These are phyloP conservation scores for Drosophila asahinai DNA, from an alignment of 1,140 invertebrate species.

Conservation along the genomic window DNA sequence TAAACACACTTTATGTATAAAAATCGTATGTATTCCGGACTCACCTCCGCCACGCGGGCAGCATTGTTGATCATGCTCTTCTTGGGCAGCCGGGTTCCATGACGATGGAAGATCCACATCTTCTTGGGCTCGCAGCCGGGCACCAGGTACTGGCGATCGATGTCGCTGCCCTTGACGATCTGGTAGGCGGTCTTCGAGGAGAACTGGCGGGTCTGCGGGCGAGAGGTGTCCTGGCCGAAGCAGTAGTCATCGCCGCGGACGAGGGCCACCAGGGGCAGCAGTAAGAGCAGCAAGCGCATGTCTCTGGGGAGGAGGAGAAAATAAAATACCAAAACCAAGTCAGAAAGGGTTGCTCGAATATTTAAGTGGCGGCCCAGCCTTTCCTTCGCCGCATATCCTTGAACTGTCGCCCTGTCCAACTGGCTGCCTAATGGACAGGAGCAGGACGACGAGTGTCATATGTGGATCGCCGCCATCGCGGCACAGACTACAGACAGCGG, in stretches of 20 bases:
- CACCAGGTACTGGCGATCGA: conserved; percentile 86
- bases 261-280: conserved; percentile 58
- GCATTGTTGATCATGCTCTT: conserved; percentile 86
- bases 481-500: conserved; percentile 32
- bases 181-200: conserved; percentile 89
- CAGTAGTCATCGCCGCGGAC: conserved; percentile 86
- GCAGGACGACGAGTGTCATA: conserved; percentile 58
- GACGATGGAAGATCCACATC: conserved; percentile 88
- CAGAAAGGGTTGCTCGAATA: conserved; percentile 45
- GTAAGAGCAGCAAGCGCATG: conserved; percentile 63
- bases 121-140: conserved; percentile 88
- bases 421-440: conserved; percentile 43
- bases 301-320: conserved; percentile 23
- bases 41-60: conserved; percentile 85
- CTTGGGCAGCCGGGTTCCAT: conserved; percentile 88
- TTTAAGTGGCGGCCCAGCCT: conserved; percentile 67
- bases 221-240: conserved; percentile 87
- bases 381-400: conserved; percentile 62
- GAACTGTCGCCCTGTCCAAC: conserved; percentile 64
- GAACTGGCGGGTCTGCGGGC: conserved; percentile 87
- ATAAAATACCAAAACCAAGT: background rate
- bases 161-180: conserved; percentile 86
- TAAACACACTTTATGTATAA: background rate
- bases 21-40: background rate
- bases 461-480: conserved; percentile 42